phyloP scores from a whole-genome alignment of 2,888 invertebrate genomes.

The Crematogaster levior region DNA sequence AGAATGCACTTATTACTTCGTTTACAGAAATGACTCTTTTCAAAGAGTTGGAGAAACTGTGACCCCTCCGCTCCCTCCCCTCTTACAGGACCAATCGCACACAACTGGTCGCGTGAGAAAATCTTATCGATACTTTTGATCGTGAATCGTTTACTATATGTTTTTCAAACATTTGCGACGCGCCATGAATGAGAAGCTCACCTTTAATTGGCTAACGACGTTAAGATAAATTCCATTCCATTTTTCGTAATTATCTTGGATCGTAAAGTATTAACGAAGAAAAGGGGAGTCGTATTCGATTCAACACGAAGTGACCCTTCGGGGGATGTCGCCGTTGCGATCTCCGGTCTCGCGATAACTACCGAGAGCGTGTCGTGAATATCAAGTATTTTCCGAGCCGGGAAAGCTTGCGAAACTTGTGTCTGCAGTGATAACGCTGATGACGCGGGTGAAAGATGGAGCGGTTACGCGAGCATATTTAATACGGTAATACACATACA shows the following conservation, averaged over 20 bases:
- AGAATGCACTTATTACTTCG: neutral
- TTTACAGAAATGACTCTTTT: constrained; percentile 1
- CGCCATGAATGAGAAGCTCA: neutral
- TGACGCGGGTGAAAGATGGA: constrained; percentile 33
- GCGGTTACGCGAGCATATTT: constrained; percentile 28
- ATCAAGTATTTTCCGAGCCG: constrained; percentile 15
- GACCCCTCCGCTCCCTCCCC: no score
- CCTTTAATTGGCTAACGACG: neutral
- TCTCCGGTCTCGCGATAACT: constrained; percentile 34
- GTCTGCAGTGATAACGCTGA: constrained; percentile 3
- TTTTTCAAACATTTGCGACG: neutral
- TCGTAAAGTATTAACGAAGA: neutral
- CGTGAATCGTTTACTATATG: neutral
- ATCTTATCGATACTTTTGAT: neutral
- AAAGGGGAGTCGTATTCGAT: neutral
- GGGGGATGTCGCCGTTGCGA: neutral
- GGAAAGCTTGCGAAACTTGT: constrained; percentile 14
- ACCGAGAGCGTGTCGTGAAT: constrained; percentile 31
- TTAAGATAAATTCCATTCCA: constrained; percentile 9
- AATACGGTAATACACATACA: neutral
- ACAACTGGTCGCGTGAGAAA: neutral
- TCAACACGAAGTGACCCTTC: neutral
- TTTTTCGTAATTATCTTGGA: constrained; percentile 9
- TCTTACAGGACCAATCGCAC: neutral
- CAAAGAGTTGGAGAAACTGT: neutral